Conservation (phyloP, 2,113 vertebrate species). For the Leptocoma aspasia region DNA sequence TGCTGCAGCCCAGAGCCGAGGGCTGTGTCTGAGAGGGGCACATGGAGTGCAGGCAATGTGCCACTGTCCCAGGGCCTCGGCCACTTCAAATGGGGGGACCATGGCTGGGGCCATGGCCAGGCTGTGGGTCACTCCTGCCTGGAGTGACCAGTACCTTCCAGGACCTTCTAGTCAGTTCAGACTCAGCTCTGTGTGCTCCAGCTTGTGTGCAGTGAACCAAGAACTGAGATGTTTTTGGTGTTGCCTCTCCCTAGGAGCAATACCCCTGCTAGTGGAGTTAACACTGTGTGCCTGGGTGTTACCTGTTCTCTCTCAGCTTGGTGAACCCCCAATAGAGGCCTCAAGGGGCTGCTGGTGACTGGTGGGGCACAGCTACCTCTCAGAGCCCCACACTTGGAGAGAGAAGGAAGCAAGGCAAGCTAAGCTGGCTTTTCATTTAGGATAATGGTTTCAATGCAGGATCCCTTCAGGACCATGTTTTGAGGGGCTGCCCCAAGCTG, state of each 20-base stretch:
- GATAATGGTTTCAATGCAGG: not conserved
- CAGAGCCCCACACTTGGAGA: not conserved
- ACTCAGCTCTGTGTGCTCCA: not conserved
- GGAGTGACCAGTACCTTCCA: not conserved
- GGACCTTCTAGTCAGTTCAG: not conserved
- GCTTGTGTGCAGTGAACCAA: not conserved
- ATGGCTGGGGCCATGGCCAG: no score
- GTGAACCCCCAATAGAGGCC: not conserved
- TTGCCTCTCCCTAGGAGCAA: not conserved
- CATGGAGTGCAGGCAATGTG: not conserved
- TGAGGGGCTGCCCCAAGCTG: not conserved
- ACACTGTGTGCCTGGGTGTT: not conserved
- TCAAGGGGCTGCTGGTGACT: not conserved
- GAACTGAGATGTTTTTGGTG: fast-evolving
- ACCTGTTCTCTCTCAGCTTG: not conserved
- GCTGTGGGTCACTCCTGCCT: not conserved
- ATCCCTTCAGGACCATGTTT: not conserved
- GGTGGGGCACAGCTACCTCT: not conserved
- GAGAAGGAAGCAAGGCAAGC: not conserved
- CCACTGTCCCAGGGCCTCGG: fast-evolving
- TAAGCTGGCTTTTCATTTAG: not conserved
- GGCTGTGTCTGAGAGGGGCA: not conserved
- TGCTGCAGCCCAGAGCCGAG: not conserved
- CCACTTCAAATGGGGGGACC: fast-evolving
- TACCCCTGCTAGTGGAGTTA: not conserved